Percentiles rank a stretch among this genome's conserved stretches.
Evolutionary conservation across 2,888 invertebrate species (phyloP).

Genomic region (Rotaria socialis): DNA sequence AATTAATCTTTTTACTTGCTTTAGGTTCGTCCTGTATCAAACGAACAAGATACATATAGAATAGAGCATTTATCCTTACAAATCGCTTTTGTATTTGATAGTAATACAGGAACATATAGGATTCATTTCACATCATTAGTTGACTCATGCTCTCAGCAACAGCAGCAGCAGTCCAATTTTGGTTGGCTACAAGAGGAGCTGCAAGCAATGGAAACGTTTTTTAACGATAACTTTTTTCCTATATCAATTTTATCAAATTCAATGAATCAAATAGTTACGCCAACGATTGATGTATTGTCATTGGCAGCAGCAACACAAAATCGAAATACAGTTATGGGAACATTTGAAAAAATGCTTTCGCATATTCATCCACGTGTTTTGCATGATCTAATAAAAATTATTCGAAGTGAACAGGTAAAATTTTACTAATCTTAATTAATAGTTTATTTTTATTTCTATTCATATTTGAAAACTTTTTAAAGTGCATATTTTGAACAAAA

Average conservation of each 20-base stretch:
- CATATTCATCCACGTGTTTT: background rate
- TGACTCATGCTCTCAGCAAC: background rate
- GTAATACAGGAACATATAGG: background rate
- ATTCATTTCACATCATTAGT: background rate
- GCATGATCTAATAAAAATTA: constrained; percentile 2
- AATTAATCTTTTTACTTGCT: background rate
- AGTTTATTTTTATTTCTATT: too few relatives aligned
- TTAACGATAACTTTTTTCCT: constrained; percentile 5
- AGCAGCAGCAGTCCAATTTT: background rate
- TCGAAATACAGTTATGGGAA: background rate
- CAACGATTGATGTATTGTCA: background rate
- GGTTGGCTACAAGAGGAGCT: background rate
- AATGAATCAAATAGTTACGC: background rate
- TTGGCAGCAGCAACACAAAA: background rate
- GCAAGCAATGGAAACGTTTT: background rate
- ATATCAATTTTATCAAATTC: background rate
- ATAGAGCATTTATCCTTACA: constrained; percentile 29
- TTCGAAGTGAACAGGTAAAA: constrained; percentile 20
- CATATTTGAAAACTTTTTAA: too few relatives aligned
- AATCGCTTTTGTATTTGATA: constrained; percentile 28
- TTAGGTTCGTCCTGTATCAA: background rate
- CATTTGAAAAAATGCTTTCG: background rate
- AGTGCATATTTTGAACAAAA: too few relatives aligned
- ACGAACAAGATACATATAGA: constrained; percentile 34
- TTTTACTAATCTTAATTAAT: background rate